A percentile compares a stretch with the other conserved stretches of the same genome.
These are phyloP conservation scores for Cremastobaeus sp. DNA, from an alignment of 2,888 invertebrate species.

Conservation along the genomic window DNA sequence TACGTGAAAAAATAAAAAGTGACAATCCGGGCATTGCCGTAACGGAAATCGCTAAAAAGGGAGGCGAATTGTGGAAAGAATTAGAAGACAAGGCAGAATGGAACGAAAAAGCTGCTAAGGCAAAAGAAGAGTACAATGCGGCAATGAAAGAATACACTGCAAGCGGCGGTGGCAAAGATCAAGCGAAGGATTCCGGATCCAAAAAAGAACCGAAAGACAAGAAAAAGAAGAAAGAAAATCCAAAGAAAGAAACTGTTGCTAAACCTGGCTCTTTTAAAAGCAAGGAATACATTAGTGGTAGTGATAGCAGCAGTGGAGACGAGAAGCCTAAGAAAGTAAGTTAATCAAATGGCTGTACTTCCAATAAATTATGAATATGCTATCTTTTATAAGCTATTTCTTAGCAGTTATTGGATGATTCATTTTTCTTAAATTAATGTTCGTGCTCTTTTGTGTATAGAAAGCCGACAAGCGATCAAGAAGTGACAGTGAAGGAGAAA, in stretches of 20 bases:
- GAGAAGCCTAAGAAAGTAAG: too few relatives aligned
- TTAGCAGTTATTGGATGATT: too few relatives aligned
- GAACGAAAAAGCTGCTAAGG: constrained; percentile 91
- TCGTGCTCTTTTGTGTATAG: too few relatives aligned
- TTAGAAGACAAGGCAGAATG: constrained; percentile 94
- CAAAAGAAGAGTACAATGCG: constrained; percentile 90
- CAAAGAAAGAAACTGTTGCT: constrained; percentile 77
- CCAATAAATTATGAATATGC: too few relatives aligned
- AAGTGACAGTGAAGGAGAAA: too few relatives aligned
- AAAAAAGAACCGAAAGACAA: constrained; percentile 73
- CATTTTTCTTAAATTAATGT: too few relatives aligned
- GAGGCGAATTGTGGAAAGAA: constrained; percentile 96
- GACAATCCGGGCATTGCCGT: constrained; percentile 95
- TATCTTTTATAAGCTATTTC: too few relatives aligned
- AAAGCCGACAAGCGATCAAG: too few relatives aligned
- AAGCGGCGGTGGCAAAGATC: constrained; percentile 82
- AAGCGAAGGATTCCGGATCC: constrained; percentile 74
- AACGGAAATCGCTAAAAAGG: constrained; percentile 95
- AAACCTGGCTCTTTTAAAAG: constrained; percentile 89
- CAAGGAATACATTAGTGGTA: constrained; percentile 93
- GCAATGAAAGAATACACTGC: constrained; percentile 95
- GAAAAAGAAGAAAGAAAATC: constrained; percentile 13
- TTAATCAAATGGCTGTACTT: too few relatives aligned
- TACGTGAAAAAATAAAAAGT: constrained; percentile 89
- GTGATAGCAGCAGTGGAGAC: constrained; percentile 83